Base-by-base conservation (phyloP, 2,113 vertebrate genomes). In the Perognathus longimembris region DNA sequence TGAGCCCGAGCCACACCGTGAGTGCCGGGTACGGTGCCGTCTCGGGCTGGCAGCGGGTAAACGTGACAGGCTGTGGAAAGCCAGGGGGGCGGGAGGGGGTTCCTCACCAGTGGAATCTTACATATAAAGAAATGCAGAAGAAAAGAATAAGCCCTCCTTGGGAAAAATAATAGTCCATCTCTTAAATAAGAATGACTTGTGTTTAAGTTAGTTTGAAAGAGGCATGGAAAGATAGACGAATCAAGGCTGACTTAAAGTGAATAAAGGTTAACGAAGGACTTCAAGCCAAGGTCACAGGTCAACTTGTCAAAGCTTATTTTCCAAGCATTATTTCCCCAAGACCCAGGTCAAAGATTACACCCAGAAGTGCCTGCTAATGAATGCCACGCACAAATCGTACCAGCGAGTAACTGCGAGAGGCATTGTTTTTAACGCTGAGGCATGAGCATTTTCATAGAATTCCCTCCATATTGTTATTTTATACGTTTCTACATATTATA, bases 161-260 rank as follows among this genome's bases (percentile, higher is more conserved):
- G 74, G 26, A 34, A 30, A 26, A 45, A 20, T 8, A 64, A 36
- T 64, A 54, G 4, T 45, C 54, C 34, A 70, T 34, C 61, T 54
- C 15, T 42, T 78, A 93, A 85, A 84, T n/a, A 76, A 86, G 20
- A 71, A 67, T 40, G 71, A 74, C 17, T 36, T 4, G 24, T 61
- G 34, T 78, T 74, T 30, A 86, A 86, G 11, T 40, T 82, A 86
- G 11, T 40, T 82, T 87, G 28, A 89, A 92, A 89, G 7, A 40
- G 7, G 34, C 14, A 59, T 69, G 18, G 61, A 28, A 88, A 74
- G 67, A 78, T 21, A 69, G 30, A 21, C 40, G 22, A 88, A 69
- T 84, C n/a, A 5, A 73, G 74, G 84, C 34, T 28, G 30, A 73
- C 45, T 83, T 73, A 54, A 74, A 45, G 12, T 69, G 63, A 69